Evolutionary conservation across 2,113 vertebrate genomes (phyloP), one percentile per base, ranked within the genome.

Genomic region (Peromyscus maniculatus): DNA sequence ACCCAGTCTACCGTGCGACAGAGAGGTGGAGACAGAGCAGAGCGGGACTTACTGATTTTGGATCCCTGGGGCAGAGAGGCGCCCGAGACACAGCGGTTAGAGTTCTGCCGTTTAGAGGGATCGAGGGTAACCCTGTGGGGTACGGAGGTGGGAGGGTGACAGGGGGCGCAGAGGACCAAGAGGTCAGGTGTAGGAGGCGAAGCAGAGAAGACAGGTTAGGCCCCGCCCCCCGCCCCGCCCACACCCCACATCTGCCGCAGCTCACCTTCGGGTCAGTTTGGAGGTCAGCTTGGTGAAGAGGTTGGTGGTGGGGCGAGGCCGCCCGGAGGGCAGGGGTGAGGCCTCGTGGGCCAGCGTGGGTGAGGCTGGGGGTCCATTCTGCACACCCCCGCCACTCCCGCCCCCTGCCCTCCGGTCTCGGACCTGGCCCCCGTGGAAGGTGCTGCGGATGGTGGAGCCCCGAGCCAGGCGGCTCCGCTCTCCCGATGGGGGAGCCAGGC

Each of bases 31-130:
- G 36, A 92, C 67, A 17, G 43, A 94, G 36, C 79, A 69, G 86
- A 22, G 28, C 1, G 10, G 96, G 93, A 99, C 99, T 99, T 99
- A 99, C 99, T 99, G 99, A 99, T 99, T 99, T 99, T 99, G 99
- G 99, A 99, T 99, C 99, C 99, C 99, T 99, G 99, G 98, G 99
- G 99, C 98, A 99, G 99, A 99, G 99, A 99, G 98, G 99, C 99
- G 98, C 99, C 99, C 98, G 99, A 99, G 97, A 99, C 99, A 96
- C 99, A 99, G 99, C 99, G 99, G 98, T 99, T 99, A 99, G 99
- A 99, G 98, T 99, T 99, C 99, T 99, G 99, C 98, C 99, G 99
- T 99, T 99, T 99, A 99, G 99, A 99, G 77, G 99, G 99, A 99
- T 99, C 99, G 98, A 99, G 99, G 99, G 99, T 99, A 99, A 99